phyloP scores from a whole-genome alignment of 2,888 invertebrate species.

The Chromoteleia sp. region DNA sequence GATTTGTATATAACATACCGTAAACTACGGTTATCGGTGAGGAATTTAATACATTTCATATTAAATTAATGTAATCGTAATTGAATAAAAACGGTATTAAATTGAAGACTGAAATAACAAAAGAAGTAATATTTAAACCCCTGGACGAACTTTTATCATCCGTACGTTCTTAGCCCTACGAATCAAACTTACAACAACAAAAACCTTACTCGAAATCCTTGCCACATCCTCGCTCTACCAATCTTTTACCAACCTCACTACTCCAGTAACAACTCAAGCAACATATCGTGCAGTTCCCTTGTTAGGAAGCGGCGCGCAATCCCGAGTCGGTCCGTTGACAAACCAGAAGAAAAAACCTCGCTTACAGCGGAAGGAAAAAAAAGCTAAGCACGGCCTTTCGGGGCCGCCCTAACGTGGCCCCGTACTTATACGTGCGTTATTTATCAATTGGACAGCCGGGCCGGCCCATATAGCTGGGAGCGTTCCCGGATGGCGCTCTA shows the following conservation, averaged over 20 bases:
- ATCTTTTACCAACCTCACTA: constrained; percentile 24
- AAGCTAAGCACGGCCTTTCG: constrained; percentile 21
- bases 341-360: constrained; percentile 2
- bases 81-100: background rate
- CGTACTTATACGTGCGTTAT: constrained; percentile 31
- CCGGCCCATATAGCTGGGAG: constrained; percentile 55
- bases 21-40: too few species aligned
- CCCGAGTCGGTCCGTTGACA: background rate
- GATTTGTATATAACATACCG: too few species aligned
- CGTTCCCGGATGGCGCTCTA: constrained; percentile 60
- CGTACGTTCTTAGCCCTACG: background rate
- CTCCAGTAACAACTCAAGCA: constrained; percentile 30
- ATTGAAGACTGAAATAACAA: background rate
- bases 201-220: constrained; percentile 29
- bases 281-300: constrained; percentile 41
- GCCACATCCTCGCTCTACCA: constrained; percentile 10
- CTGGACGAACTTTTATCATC: constrained; percentile 9
- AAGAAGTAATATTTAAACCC: background rate
- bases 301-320: constrained; percentile 19
- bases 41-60: too few species aligned
- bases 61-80: too few species aligned
- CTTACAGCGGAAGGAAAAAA: constrained; percentile 5
- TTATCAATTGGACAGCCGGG: constrained; percentile 53
- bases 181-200: constrained; percentile 17
- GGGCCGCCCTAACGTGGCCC: constrained; percentile 18